phyloP scores from a whole-genome alignment of 1,140 invertebrate species.

The Alviniconcha marisindica region DNA sequence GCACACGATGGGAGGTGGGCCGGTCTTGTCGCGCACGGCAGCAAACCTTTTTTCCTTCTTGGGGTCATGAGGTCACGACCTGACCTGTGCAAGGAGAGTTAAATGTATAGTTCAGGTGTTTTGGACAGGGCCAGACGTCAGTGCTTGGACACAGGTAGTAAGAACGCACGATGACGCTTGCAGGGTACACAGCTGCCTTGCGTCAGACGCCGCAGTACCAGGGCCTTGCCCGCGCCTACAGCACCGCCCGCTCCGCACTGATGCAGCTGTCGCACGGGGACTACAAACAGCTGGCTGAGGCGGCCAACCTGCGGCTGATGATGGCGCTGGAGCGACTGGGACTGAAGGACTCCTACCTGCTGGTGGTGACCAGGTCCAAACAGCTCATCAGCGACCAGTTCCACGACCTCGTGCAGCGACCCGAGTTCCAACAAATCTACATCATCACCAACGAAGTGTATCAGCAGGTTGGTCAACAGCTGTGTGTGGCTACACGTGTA shows the following conservation, averaged over 20 bases:
- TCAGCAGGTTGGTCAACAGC: constrained; percentile 49
- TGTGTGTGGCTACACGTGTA: too few species aligned
- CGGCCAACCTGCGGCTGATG: constrained; percentile 35
- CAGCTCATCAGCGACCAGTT: constrained; percentile 50
- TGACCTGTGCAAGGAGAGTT: too few species aligned
- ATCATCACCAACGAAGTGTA: constrained; percentile 46
- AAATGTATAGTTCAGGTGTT: too few species aligned
- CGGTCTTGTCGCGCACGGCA: too few species aligned
- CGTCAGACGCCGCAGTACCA: constrained; percentile 9
- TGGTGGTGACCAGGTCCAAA: constrained; percentile 31
- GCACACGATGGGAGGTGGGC: too few species aligned
- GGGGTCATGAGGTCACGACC: too few species aligned
- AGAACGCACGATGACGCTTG: too few species aligned
- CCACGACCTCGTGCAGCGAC: constrained; percentile 47
- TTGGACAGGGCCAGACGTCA: too few species aligned
- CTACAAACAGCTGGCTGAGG: constrained; percentile 11
- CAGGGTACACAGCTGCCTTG: constrained; percentile 32
- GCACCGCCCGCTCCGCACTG: background rate
- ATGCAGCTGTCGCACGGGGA: background rate
- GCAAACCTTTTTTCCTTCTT: too few species aligned
- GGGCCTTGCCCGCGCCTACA: background rate
- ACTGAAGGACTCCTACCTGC: constrained; percentile 35
- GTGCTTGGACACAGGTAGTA: too few species aligned
- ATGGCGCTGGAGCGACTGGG: constrained; percentile 30
- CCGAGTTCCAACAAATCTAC: constrained; percentile 52